phyloP scores from a whole-genome alignment of 1,140 invertebrate genomes.

The Procambarus clarkii region DNA sequence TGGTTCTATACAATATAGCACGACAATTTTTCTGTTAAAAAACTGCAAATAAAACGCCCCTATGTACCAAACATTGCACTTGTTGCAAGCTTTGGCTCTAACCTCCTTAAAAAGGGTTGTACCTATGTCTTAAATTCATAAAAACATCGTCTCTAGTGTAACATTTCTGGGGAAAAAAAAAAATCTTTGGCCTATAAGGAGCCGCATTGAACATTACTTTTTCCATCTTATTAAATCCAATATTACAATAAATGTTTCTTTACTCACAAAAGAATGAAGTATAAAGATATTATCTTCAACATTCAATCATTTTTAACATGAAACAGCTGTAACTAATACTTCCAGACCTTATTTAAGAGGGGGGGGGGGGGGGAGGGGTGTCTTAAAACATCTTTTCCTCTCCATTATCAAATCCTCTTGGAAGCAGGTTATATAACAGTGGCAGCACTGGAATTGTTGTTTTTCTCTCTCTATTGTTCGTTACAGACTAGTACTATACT shows the following conservation, averaged over 20 bases:
- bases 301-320: background rate
- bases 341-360: background rate
- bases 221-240: background rate
- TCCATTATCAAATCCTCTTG: background rate
- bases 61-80: no score
- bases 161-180: background rate
- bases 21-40: background rate
- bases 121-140: constrained; percentile 19
- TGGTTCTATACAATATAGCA: background rate
- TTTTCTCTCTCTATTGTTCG: background rate
- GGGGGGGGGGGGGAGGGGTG: no score
- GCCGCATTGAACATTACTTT: background rate
- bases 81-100: background rate
- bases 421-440: background rate
- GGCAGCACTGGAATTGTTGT: background rate
- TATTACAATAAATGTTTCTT: background rate
- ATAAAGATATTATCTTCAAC: background rate
- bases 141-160: constrained; percentile 10
- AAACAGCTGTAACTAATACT: background rate
- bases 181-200: background rate
- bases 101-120: constrained; percentile 6
- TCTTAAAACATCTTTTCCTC: background rate
- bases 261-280: background rate
- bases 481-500: background rate
- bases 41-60: background rate